phyloP scores from a whole-genome alignment of 2,113 vertebrate species.

The Colossoma macropomum region DNA sequence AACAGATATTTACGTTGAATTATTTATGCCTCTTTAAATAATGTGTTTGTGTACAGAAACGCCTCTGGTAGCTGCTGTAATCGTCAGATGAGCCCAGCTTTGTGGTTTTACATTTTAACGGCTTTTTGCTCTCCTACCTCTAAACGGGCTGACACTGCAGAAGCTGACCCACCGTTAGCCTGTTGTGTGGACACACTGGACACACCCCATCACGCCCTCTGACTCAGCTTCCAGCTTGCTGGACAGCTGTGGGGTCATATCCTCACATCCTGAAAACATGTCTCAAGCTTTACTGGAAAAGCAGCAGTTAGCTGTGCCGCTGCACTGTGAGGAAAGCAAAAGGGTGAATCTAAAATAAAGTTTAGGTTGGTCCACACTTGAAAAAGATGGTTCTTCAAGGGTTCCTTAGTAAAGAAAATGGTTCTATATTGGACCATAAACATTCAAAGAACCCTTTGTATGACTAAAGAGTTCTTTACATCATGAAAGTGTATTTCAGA shows the following conservation, averaged over 20 bases:
- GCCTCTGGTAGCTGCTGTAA: too few species aligned
- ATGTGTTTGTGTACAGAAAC: too few species aligned
- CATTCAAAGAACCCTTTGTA: too few species aligned
- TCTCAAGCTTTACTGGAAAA: background rate
- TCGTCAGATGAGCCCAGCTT: too few species aligned
- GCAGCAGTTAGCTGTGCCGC: background rate
- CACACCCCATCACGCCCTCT: background rate
- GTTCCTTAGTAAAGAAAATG: too few species aligned
- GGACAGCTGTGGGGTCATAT: background rate
- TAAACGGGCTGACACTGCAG: slow-evolving; percentile 30
- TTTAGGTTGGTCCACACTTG: background rate
- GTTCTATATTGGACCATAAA: too few species aligned
- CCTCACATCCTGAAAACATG: background rate
- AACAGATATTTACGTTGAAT: too few species aligned
- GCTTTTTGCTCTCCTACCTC: background rate
- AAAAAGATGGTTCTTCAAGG: too few species aligned
- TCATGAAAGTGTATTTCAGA: too few species aligned
- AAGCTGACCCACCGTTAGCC: background rate
- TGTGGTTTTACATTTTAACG: too few species aligned
- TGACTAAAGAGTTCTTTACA: too few species aligned
- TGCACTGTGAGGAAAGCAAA: background rate
- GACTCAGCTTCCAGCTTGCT: slow-evolving; percentile 8
- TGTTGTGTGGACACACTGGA: background rate
- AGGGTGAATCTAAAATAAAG: background rate
- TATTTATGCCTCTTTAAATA: too few species aligned